A percentile compares a stretch with the other conserved stretches of the same genome.
Conservation (phyloP, 1,140 invertebrate species). For the Anoplolepis gracilipes region DNA sequence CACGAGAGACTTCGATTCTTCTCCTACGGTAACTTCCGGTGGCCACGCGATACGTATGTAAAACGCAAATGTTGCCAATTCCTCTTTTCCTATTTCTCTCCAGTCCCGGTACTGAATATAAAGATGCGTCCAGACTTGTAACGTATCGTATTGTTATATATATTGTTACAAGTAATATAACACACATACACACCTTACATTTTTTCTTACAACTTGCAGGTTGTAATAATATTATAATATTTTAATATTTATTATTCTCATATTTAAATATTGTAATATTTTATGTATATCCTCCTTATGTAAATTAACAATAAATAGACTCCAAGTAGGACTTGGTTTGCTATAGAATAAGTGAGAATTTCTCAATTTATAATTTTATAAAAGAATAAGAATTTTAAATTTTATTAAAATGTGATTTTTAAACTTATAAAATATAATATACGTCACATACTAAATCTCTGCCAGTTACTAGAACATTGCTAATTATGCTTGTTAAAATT, state of each 20-base stretch:
- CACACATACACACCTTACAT: too few relatives aligned
- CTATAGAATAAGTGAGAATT: neutral
- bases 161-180: constrained; percentile 10
- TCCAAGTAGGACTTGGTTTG: neutral
- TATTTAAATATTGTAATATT: constrained; percentile 7
- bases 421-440: constrained; percentile 1
- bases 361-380: constrained; percentile 24
- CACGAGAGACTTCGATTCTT: constrained; percentile 60
- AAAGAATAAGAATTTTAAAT: too few relatives aligned
- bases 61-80: constrained; percentile 51
- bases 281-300: neutral
- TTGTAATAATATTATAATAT: too few relatives aligned
- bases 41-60: constrained; percentile 53
- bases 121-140: constrained; percentile 34
- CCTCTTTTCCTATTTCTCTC: constrained; percentile 19
- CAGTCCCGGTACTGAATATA: constrained; percentile 8
- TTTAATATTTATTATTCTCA: too few relatives aligned
- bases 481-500: neutral
- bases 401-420: neutral
- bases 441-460: neutral
- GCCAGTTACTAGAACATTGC: neutral
- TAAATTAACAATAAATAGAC: neutral
- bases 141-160: constrained; percentile 21
- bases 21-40: constrained; percentile 45
- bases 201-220: too few relatives aligned